Conservation (phyloP, 2,113 vertebrate genomes). For the Percopsis transmontana region DNA sequence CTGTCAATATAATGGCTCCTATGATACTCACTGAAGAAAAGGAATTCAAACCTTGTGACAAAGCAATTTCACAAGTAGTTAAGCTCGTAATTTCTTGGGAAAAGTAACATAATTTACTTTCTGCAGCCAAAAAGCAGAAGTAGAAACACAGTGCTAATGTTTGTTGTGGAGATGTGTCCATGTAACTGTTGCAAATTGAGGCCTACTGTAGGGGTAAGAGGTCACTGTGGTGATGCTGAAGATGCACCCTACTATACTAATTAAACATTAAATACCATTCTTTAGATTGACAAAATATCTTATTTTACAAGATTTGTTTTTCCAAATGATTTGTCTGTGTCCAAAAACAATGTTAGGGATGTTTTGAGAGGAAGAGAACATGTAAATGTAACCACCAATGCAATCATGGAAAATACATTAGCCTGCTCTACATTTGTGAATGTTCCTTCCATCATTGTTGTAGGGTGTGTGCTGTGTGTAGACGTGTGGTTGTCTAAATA, state of each 20-base stretch:
- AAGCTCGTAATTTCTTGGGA: not conserved
- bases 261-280: not conserved
- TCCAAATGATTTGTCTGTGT: no score
- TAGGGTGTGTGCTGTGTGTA: conserved; percentile 4
- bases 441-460: no score
- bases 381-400: conserved; percentile 17
- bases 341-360: not conserved
- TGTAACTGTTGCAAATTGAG: conserved; percentile 11
- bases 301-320: not conserved
- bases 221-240: not conserved
- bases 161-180: conserved; percentile 56
- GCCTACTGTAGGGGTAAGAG: conserved; percentile 20
- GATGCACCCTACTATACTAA: not conserved
- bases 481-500: no score
- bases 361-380: conserved; percentile 1
- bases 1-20: no score
- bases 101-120: no score
- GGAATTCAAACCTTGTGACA: not conserved
- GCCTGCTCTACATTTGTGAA: conserved; percentile 7
- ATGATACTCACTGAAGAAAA: conserved; percentile 9
- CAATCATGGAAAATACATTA: conserved; percentile 10
- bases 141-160: conserved; percentile 28
- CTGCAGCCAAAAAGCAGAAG: no score
- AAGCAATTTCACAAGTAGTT: not conserved
- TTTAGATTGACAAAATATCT: not conserved